Evolutionary conservation across 30 jellyfish, hydroid and myxozoan genomes (phyloP).

Genomic region (Euphysa ruthae): DNA sequence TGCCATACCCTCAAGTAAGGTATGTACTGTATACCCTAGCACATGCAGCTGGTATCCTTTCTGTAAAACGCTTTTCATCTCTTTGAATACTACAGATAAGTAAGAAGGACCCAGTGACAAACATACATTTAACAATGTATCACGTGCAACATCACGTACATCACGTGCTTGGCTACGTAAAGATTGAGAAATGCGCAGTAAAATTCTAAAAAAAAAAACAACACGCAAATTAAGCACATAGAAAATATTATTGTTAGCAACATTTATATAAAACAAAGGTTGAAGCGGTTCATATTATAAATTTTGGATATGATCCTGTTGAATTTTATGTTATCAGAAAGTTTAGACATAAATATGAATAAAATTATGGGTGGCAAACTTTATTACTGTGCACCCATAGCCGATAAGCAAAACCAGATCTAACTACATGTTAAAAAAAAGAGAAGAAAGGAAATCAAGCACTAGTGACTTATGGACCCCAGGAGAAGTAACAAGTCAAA

Average conservation of each 20-base stretch:
- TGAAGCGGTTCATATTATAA: too few relatives aligned
- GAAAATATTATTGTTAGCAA: not conserved
- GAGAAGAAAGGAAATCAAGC: too few relatives aligned
- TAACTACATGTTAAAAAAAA: too few relatives aligned
- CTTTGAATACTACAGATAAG: conserved; percentile 48
- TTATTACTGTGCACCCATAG: too few relatives aligned
- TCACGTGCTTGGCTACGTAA: conserved; percentile 91
- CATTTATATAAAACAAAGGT: not conserved
- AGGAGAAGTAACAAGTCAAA: too few relatives aligned
- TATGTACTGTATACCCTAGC: conserved; percentile 65
- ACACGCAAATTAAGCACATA: not conserved
- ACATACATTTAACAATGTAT: conserved; percentile 60
- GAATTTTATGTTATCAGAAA: too few relatives aligned
- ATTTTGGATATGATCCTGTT: too few relatives aligned
- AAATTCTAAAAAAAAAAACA: conserved; percentile 32
- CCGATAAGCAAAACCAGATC: too few relatives aligned
- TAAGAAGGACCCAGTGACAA: conserved; percentile 77
- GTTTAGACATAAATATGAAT: too few relatives aligned
- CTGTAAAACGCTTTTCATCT: conserved; percentile 61
- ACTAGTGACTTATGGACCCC: too few relatives aligned
- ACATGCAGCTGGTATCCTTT: conserved; percentile 96
- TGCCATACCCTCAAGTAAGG: conserved; percentile 60
- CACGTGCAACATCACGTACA: conserved; percentile 93
- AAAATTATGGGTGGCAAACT: too few relatives aligned
- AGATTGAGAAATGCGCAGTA: conserved; percentile 75